Percentiles rank a stretch among this genome's conserved stretches.
Conservation (phyloP, 2,113 vertebrate genomes). For the Sarotherodon lohbergeri region DNA sequence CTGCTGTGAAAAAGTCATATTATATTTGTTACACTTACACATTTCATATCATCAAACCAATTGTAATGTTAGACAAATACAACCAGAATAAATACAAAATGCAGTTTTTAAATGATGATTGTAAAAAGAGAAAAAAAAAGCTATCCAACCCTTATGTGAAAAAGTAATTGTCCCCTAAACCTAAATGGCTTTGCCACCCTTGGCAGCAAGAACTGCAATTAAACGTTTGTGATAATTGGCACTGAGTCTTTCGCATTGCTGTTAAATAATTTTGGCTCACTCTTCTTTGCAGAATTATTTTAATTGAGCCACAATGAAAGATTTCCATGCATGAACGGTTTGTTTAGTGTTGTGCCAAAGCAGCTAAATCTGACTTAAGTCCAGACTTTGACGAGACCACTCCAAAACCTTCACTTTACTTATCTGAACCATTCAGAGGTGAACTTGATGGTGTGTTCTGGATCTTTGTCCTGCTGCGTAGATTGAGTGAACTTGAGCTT, state of each 20-base stretch:
- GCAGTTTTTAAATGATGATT: background rate
- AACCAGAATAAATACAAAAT: background rate
- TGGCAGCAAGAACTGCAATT: background rate
- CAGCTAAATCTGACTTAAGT: background rate
- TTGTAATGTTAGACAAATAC: background rate
- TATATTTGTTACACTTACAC: background rate
- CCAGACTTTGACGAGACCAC: background rate
- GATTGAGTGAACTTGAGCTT: background rate
- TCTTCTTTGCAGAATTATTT: background rate
- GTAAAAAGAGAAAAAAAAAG: fast-evolving
- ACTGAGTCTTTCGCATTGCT: background rate
- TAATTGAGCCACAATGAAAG: background rate
- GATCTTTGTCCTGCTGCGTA: background rate
- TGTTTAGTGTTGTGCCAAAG: background rate
- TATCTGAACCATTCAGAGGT: background rate
- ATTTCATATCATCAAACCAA: background rate
- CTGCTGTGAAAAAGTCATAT: background rate
- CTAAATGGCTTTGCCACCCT: background rate
- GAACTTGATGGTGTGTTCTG: background rate
- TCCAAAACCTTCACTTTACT: background rate
- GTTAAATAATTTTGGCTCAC: background rate
- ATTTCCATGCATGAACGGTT: background rate
- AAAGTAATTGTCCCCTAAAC: background rate
- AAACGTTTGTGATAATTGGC: background rate
- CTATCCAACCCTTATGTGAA: background rate